phyloP scores from a whole-genome alignment of 2,797 vertebrate genomes.

The Paguma larvata region DNA sequence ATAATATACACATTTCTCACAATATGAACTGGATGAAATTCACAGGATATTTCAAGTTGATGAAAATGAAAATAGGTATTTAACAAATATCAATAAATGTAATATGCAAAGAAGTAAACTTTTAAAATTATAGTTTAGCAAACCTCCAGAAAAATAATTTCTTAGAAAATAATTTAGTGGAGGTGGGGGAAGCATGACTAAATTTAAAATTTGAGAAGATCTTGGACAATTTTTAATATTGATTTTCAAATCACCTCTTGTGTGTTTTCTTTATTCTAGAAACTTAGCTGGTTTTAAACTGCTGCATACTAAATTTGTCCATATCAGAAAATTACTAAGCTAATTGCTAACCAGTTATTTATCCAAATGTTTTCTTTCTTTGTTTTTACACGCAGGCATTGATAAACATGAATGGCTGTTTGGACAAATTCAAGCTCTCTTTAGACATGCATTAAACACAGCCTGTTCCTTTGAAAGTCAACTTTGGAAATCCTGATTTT shows the following conservation, averaged over 20 bases:
- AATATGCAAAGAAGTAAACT: not conserved
- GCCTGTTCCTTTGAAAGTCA: not conserved
- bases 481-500: slow-evolving; percentile 31
- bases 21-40: not conserved
- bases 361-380: not conserved
- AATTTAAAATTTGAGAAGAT: slow-evolving; percentile 37
- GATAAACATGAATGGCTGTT: not conserved
- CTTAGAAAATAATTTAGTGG: slow-evolving; percentile 7
- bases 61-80: not conserved
- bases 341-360: not conserved
- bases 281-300: not conserved
- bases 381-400: not conserved
- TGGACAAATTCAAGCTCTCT: not conserved
- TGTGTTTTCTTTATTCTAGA: not conserved
- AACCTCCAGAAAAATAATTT: slow-evolving; percentile 5
- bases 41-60: not conserved
- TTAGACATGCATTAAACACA: not conserved
- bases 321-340: not conserved
- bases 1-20: not conserved
- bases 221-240: not conserved
- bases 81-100: not conserved
- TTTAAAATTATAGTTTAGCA: not conserved
- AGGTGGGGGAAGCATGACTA: not conserved
- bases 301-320: not conserved
- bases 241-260: not conserved